phyloP scores from a whole-genome alignment of 2,113 vertebrate genomes.

The Misgurnus mizolepis region DNA sequence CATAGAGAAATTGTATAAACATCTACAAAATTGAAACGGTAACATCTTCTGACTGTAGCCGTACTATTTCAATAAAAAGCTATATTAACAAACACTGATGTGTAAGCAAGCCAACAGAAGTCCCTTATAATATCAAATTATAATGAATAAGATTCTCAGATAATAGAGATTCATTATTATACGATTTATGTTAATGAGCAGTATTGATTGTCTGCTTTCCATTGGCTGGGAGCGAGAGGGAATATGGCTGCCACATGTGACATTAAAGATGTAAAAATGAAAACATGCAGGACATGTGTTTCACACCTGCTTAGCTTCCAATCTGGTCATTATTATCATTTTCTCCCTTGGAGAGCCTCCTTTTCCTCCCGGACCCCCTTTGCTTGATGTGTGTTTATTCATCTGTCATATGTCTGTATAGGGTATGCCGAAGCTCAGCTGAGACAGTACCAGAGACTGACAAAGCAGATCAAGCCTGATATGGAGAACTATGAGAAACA shows the following conservation, averaged over 20 bases:
- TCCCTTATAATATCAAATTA: too few species aligned
- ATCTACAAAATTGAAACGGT: too few species aligned
- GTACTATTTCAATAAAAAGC: too few species aligned
- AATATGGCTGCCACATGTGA: slow-evolving; percentile 66
- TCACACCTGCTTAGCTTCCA: slow-evolving; percentile 62
- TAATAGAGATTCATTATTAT: too few species aligned
- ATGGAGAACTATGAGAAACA: slow-evolving; percentile 85
- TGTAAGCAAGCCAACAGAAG: too few species aligned
- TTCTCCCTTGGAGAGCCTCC: neutral
- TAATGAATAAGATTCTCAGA: too few species aligned
- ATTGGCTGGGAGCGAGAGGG: neutral
- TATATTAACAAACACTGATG: too few species aligned
- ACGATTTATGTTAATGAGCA: too few species aligned
- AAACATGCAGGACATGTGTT: slow-evolving; percentile 18
- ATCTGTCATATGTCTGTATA: slow-evolving; percentile 54
- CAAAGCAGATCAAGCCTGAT: slow-evolving; percentile 92
- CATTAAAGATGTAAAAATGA: slow-evolving; percentile 51
- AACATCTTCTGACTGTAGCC: too few species aligned
- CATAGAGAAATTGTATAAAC: too few species aligned
- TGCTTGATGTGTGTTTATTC: slow-evolving; percentile 17
- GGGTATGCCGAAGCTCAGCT: slow-evolving; percentile 96
- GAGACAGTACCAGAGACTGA: slow-evolving; percentile 92
- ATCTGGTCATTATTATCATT: slow-evolving; percentile 63
- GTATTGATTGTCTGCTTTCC: neutral
- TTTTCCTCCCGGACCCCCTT: neutral